Percentiles rank a stretch among this genome's conserved stretches.
These are phyloP conservation scores for Oriolus oriolus DNA, from an alignment of 2,113 vertebrate genomes.

Conservation along the genomic window DNA sequence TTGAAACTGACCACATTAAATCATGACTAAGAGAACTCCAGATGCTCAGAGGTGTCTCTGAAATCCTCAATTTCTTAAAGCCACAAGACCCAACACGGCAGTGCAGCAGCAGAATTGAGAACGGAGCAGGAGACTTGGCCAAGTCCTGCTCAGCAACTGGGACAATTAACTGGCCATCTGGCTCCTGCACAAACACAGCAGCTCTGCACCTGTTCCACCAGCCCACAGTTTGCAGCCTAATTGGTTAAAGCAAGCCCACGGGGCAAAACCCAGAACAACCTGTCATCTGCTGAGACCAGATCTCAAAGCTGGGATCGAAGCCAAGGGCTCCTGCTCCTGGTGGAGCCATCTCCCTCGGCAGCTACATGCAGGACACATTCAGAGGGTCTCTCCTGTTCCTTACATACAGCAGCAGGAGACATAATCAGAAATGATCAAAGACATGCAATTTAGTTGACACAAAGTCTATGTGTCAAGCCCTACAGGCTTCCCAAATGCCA, in stretches of 20 bases:
- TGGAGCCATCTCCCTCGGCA: not conserved
- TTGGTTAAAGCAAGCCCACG: not conserved
- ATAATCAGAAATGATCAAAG: not conserved
- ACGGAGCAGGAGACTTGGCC: not conserved
- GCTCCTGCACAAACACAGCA: not conserved
- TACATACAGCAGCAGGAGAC: not conserved
- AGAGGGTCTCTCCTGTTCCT: not conserved
- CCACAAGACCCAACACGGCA: not conserved
- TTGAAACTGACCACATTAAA: not conserved
- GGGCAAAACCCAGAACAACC: not conserved
- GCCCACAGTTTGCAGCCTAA: not conserved
- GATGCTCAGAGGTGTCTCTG: not conserved
- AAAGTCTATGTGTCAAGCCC: not conserved
- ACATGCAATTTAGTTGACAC: not conserved
- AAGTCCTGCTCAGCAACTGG: not conserved
- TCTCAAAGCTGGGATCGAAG: not conserved
- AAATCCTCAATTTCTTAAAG: not conserved
- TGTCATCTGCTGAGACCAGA: not conserved
- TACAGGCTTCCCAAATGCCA: not conserved
- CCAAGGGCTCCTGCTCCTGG: not conserved
- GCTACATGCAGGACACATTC: not conserved
- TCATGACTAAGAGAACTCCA: not conserved
- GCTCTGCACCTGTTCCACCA: not conserved
- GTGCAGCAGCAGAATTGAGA: not conserved
- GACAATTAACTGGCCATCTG: conserved; percentile 30